Base-by-base conservation (phyloP, 1,140 invertebrate species). In the Formica selysi region DNA sequence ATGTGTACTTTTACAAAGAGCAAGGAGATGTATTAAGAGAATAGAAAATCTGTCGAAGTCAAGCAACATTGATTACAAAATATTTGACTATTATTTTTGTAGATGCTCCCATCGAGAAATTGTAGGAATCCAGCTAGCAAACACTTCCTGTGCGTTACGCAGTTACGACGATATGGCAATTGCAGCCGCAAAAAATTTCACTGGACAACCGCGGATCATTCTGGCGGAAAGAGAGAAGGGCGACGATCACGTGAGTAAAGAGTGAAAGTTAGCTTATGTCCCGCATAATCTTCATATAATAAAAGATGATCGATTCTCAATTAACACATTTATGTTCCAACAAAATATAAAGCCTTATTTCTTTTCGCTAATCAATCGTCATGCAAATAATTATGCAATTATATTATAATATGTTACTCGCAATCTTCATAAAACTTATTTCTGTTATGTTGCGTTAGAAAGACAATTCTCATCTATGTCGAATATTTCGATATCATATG, bases 241-340 rank as follows among this genome's bases (percentile, higher is more conserved):
- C 36, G 61, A 41, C 22, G 86, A 85, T 89, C 89, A 81, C 80
- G 86, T 85, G 87, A 76, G 62, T 89, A 85, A 51, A 89, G 73
- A 90, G 88, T 90, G 89, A 90, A 88, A 90, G 88, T 90, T 87
- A 54, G 41, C 51, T 51, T 51, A 59, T 90, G 61, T 36, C 79
- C 57, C 38, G 48, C 51, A 76, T 19, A 88, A 80, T 91, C 29
- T 61, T n/a, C 13, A 36, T 41, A 16, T 67, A 22, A 83, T 88
- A 70, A 57, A 36, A 16, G 22, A 41, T 16, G 13, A 29, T 70
- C 13, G 44, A n/a, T 22, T 71, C n/a, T 7, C 36, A n/a, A 51
- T 51, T 80, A 54, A 79, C 38, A n/a, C 44, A 1, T 67, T 5
- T 11, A 68, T 26, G 13, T 26, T 67, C 13, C 13, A 13, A 57